Base-by-base conservation (phyloP, 1,140 invertebrate species). In the Meloidogyne floridensis region DNA sequence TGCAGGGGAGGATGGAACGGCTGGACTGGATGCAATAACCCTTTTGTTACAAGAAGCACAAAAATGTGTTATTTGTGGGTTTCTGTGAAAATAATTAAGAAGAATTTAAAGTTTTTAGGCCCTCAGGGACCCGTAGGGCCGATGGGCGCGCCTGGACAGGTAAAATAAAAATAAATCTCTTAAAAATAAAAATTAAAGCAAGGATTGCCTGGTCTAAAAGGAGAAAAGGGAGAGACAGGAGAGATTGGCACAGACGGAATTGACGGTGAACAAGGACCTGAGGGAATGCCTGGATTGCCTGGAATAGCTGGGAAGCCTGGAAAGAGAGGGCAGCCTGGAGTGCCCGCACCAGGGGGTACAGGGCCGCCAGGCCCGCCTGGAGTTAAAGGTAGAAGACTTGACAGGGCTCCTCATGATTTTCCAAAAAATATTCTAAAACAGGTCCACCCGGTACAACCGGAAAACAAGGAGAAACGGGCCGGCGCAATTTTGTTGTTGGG, bases 201-300 rank as follows among this genome's bases (percentile, higher is more conserved):
- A 42, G 80, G 81, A 72, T 69, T 82, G 20, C 5, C 47, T 42
- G 82, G 82, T 2, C 20, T 65, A 42, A 84, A 84, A 18, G 82
- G 82, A 10, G 82, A 83, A 56, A 74, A 69, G n/a, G 82, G 82
- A 47, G 82, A 83, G 32, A 75, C 82, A 1, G 83, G 83, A 32
- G 86, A 83, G 15, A 80, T 78, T 56, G 83, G 82, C 11, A 81
- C 72, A 6, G 83, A 84, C 56, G 83, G 83, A 18, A 65, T 79
- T 59, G 83, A 84, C 54, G 83, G 82, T 81, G 83, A 84, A 54
- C 83, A 84, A 82, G 83, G 83, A 0, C 83, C 83, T 10, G 83
- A 84, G 59, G 83, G 83, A n/a, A 54, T 76, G 20, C 82, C 73
- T 53, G 83, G 83, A 47, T 43, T 69, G 4, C 77, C 72, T n/a